Evolutionary conservation across 2,113 vertebrate genomes (phyloP), one percentile per base, ranked within the genome.

Genomic region (Chaetodon trifascialis): DNA sequence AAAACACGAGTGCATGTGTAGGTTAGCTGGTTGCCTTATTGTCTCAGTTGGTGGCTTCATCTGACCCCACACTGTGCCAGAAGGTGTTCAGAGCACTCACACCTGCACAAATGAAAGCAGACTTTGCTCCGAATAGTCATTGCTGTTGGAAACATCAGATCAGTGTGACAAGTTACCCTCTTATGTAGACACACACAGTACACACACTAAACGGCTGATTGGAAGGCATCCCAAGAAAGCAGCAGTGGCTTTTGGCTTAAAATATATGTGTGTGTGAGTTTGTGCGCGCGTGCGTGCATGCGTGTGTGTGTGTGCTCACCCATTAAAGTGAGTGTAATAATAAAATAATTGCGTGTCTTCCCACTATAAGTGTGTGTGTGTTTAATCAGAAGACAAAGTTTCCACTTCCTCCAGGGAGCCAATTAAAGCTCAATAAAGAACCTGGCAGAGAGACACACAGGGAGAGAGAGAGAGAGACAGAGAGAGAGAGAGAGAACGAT

Each of bases 351-450:
- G 86, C 15, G 0, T 55, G 76, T 82, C 89, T 87, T 86, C 69
- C 73, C 76, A 55, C 82, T 86, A 66, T 85, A 89, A 79, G 86
- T 82, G 76, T 80, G 77, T 30, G 30, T 85, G 80, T 87, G 88
- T 89, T 88, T 92, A 93, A 93, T 93, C 88, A 88, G 80, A 84
- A 90, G 85, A 88, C 90, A 89, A 85, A 76, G 71, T 83, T 87
- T 81, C 58, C 49, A 73, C 71, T 87, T 91, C 81, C 93, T 92
- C 94, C 79, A 76, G 89, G 92, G 94, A 93, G 86, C 92, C 92
- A 94, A 95, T 95, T 94, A 94, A 90, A 91, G 89, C 83, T 85
- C 76, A 85, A 88, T 88, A 90, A 88, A 92, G 83, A 91, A 71
- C 58, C 79, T 79, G 78, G 86, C 64, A 85, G 71, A 84, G 64